Evolutionary conservation across 2,113 vertebrate species (phyloP).

Genomic region (Stictonetta naevosa): DNA sequence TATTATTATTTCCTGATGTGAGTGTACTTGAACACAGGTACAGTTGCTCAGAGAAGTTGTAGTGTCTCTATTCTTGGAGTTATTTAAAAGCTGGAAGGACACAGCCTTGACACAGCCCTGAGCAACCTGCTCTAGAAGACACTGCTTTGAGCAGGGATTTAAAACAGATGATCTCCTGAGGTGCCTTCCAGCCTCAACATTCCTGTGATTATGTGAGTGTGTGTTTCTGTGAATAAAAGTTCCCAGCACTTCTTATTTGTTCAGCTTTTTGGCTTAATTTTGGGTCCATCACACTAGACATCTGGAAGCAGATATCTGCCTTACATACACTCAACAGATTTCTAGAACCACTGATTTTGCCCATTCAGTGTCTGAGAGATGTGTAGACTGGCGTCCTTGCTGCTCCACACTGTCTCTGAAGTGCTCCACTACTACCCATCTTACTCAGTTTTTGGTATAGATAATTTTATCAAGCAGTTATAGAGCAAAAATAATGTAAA

Average conservation of each 20-base stretch:
- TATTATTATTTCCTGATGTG: too few relatives aligned
- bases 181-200: not conserved
- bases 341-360: not conserved
- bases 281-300: not conserved
- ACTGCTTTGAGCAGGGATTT: not conserved
- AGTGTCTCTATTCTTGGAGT: not conserved
- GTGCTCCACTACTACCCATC: not conserved
- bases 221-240: not conserved
- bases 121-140: not conserved
- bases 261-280: not conserved
- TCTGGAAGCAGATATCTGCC: not conserved
- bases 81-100: not conserved
- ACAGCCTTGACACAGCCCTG: too few relatives aligned
- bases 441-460: not conserved
- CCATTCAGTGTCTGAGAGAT: not conserved
- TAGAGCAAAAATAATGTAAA: not conserved
- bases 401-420: not conserved
- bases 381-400: accelerated
- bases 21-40: not conserved
- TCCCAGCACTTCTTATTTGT: not conserved
- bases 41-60: not conserved
- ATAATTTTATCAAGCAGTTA: not conserved
- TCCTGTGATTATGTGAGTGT: not conserved
- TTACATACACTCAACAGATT: not conserved
- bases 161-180: not conserved